Evolutionary conservation across 1,140 invertebrate species (phyloP), one percentile per base, ranked within the genome.

Genomic region (Psilanteris sp.): DNA sequence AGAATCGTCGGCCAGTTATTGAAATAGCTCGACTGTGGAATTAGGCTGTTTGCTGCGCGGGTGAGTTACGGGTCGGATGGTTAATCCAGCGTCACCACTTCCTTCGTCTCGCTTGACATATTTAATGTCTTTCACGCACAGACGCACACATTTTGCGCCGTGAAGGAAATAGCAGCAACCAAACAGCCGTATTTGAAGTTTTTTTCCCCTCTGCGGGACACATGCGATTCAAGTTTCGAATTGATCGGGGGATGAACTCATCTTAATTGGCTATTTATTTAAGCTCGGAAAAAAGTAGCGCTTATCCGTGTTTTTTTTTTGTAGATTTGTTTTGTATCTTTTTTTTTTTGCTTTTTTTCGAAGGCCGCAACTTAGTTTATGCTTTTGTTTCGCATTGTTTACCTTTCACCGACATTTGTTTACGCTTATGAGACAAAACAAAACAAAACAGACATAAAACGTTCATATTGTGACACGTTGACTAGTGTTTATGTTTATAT

Each of bases 21-120:
- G 46, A 55, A 67, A 57, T 68, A 48, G 34, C 43, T 41, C 43
- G 43, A 39, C 34, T n/a, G n/a, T n/a, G n/a, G n/a, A n/a, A n/a
- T 68, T 59, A 43, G 50, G 31, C 44, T 48, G 24, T 46, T 55
- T 34, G n/a, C n/a, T n/a, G n/a, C n/a, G n/a, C 37, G 50, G 29
- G 52, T 43, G 64, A 68, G 34, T 68, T 68, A 68, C 64, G 32
- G 10, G 10, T 54, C 36, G 26, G 14, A 9, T 15, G 34, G 29
- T 15, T 67, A 67, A 67, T 54, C 62, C 48, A 36, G 20, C 46
- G 24, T n/a, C n/a, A n/a, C 34, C 10, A 41, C 26, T 37, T 29
- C 44, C 46, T 61, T 46, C 36, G 15, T 7, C 11, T 37, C 59
- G 7, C 32, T 37, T 52, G 20, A 52, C 22, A 26, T 37, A 52